Evolutionary conservation across 2,113 vertebrate species (phyloP), one percentile per base, ranked within the genome.

Genomic region (Sander vitreus): DNA sequence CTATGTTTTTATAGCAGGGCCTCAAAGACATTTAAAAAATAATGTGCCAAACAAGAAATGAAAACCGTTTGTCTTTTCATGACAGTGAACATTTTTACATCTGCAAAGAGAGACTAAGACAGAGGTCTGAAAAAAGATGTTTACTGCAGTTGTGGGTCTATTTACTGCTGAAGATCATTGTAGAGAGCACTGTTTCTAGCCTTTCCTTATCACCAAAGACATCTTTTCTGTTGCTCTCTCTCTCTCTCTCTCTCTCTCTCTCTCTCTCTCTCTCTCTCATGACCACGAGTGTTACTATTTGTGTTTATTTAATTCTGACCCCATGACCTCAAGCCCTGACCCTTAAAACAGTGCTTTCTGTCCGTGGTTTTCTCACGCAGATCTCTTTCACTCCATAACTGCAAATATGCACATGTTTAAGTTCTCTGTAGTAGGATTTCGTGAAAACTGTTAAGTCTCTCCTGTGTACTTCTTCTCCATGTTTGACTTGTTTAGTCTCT

Each of bases 261-360:
- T 47, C 10, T 45, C 57, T 19, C 71, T 19, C 71, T 39, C 39
- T 50, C 27, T 51, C 10, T 45, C 57, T 19, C 71, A 39, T 39
- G 39, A 43, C 8, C 36, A 68, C 1, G 18, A 45, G 30, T 25
- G 43, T 57, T 69, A 25, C 58, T 88, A 19, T 76, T 72, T 79
- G 62, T 88, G 80, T 86, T 88, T 84, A 85, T 82, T 84, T 73
- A 87, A 23, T 73, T 55, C 76, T 72, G 80, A 88, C 71, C 83
- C 51, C 23, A 6, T 51, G 78, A 89, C 77, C 80, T 79, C 50
- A 18, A 65, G 58, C 51, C 57, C 70, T 67, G 68, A 88, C 87
- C 69, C 39, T 62, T 58, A 45, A 69, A 27, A 36, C 7, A 2
- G 21, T 18, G 33, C 68, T 70, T 55, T 9, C n/a, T 57, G 47